phyloP scores from a whole-genome alignment of 2,888 invertebrate species.

The Eurytoma californica region DNA sequence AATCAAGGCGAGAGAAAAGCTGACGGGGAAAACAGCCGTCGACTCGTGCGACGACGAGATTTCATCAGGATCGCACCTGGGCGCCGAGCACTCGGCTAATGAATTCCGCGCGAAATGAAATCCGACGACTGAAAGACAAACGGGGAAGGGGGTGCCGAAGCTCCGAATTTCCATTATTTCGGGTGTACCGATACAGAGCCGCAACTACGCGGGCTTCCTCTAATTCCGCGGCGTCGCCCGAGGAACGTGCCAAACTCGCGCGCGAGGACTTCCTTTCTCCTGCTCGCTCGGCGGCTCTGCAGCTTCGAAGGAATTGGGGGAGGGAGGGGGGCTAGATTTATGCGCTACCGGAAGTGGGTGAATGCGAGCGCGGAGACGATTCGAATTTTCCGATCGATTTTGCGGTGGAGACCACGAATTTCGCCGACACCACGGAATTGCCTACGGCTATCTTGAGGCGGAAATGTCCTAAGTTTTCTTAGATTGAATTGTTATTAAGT shows the following conservation, averaged over 20 bases:
- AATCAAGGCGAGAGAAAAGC: too few relatives aligned
- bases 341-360: conserved; percentile 3
- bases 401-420: background rate
- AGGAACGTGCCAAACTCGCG: conserved; percentile 37
- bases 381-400: conserved; percentile 27
- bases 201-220: conserved; percentile 25
- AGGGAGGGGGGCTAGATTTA: conserved; percentile 34
- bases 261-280: background rate
- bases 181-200: conserved; percentile 30
- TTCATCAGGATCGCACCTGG: background rate
- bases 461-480: too few relatives aligned
- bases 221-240: conserved; percentile 31
- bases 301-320: background rate
- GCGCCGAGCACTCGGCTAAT: background rate
- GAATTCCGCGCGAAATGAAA: conserved; percentile 18
- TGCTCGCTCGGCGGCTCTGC: background rate
- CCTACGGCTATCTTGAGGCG: too few relatives aligned
- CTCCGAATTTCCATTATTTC: conserved; percentile 39
- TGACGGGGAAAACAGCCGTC: too few relatives aligned
- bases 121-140: conserved; percentile 34
- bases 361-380: background rate
- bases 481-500: too few relatives aligned
- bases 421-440: too few relatives aligned
- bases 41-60: background rate
- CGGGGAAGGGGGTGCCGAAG: conserved; percentile 38